A percentile compares a stretch with the other conserved stretches of the same genome.
These are phyloP conservation scores for Coelinius sp. DNA, from an alignment of 2,888 invertebrate species.

Conservation along the genomic window DNA sequence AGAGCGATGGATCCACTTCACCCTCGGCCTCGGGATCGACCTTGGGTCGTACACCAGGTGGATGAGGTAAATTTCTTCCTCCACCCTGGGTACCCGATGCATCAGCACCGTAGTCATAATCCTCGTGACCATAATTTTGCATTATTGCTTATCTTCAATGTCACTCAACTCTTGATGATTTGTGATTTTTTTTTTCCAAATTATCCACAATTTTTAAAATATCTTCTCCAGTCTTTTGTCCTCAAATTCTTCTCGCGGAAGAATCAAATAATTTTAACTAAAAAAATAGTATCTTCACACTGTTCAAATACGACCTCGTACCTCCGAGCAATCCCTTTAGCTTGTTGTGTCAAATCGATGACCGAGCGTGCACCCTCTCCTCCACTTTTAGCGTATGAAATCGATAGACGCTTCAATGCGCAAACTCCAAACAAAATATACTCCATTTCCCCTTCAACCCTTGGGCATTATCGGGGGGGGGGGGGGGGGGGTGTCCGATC, in stretches of 20 bases:
- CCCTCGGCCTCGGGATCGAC: conserved; percentile 88
- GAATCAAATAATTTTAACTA: neutral
- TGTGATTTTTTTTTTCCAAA: neutral
- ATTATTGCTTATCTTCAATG: conserved; percentile 47
- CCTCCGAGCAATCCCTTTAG: conserved; percentile 58
- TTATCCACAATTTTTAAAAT: neutral
- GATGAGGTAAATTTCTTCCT: conserved; percentile 55
- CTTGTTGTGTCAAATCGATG: conserved; percentile 62
- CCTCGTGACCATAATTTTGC: conserved; percentile 65
- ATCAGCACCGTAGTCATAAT: conserved; percentile 56
- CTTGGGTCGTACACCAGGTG: conserved; percentile 76
- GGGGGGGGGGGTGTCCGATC: neutral
- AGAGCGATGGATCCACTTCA: conserved; percentile 87
- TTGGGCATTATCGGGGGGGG: neutral
- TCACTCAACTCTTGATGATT: conserved; percentile 16
- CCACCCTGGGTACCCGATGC: conserved; percentile 39
- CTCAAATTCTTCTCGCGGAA: neutral
- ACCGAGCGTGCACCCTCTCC: conserved; percentile 59
- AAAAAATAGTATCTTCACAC: neutral
- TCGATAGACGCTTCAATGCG: conserved; percentile 63
- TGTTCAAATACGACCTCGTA: conserved; percentile 41
- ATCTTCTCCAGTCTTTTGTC: neutral
- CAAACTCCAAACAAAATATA: conserved; percentile 43
- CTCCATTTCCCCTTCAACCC: neutral
- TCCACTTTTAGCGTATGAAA: conserved; percentile 55